These are phyloP conservation scores for Coccyzus lansbergi DNA, from an alignment of 2,797 vertebrate genomes.

Conservation along the genomic window DNA sequence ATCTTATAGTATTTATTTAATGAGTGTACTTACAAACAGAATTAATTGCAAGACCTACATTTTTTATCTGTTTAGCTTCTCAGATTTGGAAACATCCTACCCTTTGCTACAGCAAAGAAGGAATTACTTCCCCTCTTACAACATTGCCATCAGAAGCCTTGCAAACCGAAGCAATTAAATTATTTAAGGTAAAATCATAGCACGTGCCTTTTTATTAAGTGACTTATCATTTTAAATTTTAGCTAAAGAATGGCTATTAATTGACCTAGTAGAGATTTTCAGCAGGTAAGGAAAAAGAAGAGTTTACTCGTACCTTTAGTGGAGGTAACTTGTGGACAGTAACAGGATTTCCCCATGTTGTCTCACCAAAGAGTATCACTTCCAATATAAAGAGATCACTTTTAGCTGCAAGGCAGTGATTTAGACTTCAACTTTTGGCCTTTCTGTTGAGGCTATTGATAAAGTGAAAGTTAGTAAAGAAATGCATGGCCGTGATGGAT, in stretches of 20 bases:
- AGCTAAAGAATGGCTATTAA: neutral
- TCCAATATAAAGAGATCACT: neutral
- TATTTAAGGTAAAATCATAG: conserved; percentile 89
- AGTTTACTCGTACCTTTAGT: neutral
- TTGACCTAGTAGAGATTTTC: neutral
- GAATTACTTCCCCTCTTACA: conserved; percentile 89
- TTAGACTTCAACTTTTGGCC: neutral
- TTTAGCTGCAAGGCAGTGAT: neutral
- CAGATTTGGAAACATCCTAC: conserved; percentile 92
- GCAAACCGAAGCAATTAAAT: conserved; percentile 96
- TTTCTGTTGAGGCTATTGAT: neutral
- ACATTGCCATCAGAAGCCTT: conserved; percentile 95
- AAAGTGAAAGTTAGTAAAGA: neutral
- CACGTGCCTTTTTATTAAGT: neutral
- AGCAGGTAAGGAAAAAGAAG: neutral
- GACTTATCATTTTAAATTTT: neutral
- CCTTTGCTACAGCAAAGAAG: conserved; percentile 95
- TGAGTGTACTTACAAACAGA: neutral
- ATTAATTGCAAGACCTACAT: neutral
- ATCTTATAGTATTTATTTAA: neutral
- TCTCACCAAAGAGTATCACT: neutral
- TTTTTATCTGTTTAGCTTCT: conserved; percentile 79
- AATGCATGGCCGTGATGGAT: neutral
- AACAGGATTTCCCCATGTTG: neutral
- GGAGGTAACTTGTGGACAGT: neutral